phyloP scores from a whole-genome alignment of 2,113 vertebrate species.

The Rhinogobius similis region DNA sequence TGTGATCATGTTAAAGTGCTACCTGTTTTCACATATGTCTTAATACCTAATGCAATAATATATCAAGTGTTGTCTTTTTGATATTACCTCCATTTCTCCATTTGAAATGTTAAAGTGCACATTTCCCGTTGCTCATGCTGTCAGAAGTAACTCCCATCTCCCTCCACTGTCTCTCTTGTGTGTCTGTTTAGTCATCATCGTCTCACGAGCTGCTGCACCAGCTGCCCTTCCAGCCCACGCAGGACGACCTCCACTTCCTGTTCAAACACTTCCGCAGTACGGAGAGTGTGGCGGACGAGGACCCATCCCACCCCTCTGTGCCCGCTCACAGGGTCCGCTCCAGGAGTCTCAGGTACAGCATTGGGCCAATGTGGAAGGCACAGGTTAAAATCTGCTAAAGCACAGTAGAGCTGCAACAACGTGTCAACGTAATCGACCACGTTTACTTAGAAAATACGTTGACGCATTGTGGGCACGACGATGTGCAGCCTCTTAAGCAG shows the following conservation, averaged over 20 bases:
- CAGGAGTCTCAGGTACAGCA: slow-evolving; percentile 87
- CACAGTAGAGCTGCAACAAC: too few relatives aligned
- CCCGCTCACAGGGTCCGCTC: slow-evolving; percentile 83
- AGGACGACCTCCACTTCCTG: slow-evolving; percentile 92
- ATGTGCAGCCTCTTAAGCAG: too few relatives aligned
- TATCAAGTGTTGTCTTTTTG: neutral
- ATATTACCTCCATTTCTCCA: neutral
- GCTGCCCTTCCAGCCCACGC: slow-evolving; percentile 92
- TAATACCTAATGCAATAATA: neutral
- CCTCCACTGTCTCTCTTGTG: neutral
- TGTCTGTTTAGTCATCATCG: slow-evolving; percentile 83
- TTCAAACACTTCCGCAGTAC: slow-evolving; percentile 95
- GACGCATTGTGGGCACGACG: too few relatives aligned
- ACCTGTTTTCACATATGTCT: neutral
- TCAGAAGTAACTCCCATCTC: neutral
- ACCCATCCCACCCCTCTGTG: slow-evolving; percentile 75
- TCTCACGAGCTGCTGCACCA: slow-evolving; percentile 95
- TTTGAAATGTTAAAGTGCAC: neutral
- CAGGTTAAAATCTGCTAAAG: too few relatives aligned
- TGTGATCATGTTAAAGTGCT: neutral
- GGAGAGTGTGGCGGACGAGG: slow-evolving; percentile 85
- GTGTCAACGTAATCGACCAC: too few relatives aligned
- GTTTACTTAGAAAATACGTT: too few relatives aligned
- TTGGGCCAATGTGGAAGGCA: too few relatives aligned
- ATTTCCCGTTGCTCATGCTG: neutral